Percentiles rank a stretch among this genome's conserved stretches.
Evolutionary conservation across 2,888 invertebrate species (phyloP).

Genomic region (Mesorhabditis spiculigera): DNA sequence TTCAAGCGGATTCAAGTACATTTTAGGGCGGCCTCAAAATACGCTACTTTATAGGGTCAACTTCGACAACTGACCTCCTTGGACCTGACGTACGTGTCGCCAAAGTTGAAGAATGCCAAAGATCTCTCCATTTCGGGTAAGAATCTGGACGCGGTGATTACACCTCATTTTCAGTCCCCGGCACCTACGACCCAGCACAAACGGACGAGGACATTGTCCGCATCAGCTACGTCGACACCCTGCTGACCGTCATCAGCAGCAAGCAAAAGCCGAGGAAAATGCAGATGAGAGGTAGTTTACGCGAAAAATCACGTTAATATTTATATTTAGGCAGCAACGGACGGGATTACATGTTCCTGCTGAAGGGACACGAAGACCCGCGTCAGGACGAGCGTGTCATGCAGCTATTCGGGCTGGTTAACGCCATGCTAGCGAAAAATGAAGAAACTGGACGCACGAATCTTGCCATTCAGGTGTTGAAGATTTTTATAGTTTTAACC

Average conservation of each 20-base stretch:
- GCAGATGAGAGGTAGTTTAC: conserved; percentile 71
- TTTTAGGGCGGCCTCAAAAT: too few species aligned
- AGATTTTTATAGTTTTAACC: neutral
- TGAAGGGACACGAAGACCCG: conserved; percentile 98
- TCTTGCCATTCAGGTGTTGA: conserved; percentile 61
- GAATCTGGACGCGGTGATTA: too few species aligned
- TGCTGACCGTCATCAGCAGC: conserved; percentile 78
- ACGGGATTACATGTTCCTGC: conserved; percentile 92
- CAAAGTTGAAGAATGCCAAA: conserved; percentile 65
- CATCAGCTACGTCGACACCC: conserved; percentile 47
- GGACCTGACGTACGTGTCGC: conserved; percentile 83
- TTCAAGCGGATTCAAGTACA: conserved; percentile 81
- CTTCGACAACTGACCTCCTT: conserved; percentile 69
- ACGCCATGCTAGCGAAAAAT: conserved; percentile 87
- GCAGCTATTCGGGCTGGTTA: conserved; percentile 90
- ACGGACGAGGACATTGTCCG: conserved; percentile 66
- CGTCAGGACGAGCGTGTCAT: conserved; percentile 88
- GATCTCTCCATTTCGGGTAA: neutral
- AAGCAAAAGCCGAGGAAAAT: conserved; percentile 95
- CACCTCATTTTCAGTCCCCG: conserved; percentile 80
- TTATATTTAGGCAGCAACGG: conserved; percentile 79
- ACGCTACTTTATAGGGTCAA: conserved; percentile 67
- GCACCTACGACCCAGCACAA: conserved; percentile 90
- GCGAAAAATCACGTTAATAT: conserved; percentile 5
- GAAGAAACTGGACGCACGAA: conserved; percentile 90